A percentile compares a stretch with the other conserved stretches of the same genome.
These are phyloP conservation scores for Dolichallabes microphthalmus DNA, from an alignment of 2,113 vertebrate genomes.

Conservation along the genomic window DNA sequence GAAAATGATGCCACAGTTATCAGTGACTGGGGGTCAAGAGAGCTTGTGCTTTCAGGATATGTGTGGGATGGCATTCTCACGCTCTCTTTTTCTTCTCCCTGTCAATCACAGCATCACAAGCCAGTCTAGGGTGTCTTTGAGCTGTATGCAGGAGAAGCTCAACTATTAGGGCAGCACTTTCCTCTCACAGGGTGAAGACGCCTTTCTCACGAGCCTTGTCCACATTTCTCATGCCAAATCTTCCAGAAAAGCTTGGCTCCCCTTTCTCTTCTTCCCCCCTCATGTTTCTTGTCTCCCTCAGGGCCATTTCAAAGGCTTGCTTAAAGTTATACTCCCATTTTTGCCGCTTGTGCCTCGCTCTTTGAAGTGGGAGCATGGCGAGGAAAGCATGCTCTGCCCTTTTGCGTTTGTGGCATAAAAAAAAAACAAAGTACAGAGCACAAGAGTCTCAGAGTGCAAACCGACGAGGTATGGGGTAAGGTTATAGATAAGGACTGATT, in stretches of 20 bases:
- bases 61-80: background rate
- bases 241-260: slow-evolving; percentile 15
- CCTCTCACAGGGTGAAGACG: slow-evolving; percentile 22
- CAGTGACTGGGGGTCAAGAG: background rate
- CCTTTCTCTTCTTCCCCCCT: slow-evolving; percentile 32
- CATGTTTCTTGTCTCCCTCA: slow-evolving; percentile 27
- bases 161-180: slow-evolving; percentile 14
- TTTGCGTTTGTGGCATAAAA: slow-evolving; percentile 31
- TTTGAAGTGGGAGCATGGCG: slow-evolving; percentile 50
- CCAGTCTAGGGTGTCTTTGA: too few relatives aligned
- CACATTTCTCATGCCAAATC: slow-evolving; percentile 36
- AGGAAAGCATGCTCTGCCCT: slow-evolving; percentile 34
- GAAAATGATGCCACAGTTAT: background rate
- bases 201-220: slow-evolving; percentile 35
- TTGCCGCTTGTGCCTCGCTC: slow-evolving; percentile 17
- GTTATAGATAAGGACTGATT: background rate
- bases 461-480: background rate
- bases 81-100: too few relatives aligned
- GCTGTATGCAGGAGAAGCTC: too few relatives aligned
- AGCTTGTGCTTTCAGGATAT: background rate
- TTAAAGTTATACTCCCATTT: slow-evolving; percentile 39
- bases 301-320: slow-evolving; percentile 48
- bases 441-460: background rate
- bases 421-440: background rate
- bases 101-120: too few relatives aligned